Evolutionary conservation across 2,113 vertebrate genomes (phyloP), one percentile per base, ranked within the genome.

Genomic region (Brienomyrus brachyistius): DNA sequence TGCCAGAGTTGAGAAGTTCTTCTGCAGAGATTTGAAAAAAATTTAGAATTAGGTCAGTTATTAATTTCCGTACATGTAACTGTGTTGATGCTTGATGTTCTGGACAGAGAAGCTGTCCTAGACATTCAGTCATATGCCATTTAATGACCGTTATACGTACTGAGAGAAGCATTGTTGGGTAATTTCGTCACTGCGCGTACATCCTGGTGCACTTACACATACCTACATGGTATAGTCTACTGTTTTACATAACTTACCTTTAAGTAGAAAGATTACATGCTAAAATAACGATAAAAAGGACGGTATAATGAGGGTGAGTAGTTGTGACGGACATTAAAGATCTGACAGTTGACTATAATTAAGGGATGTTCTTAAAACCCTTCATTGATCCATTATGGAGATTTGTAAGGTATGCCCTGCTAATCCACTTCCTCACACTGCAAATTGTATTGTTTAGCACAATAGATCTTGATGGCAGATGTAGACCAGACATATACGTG

Each of bases 1-100:
- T 31, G 94, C 40, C 90, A 96, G 93, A 59, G 94, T 94, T 1
- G 98, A 98, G 89, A 99, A 99, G 0, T 91, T 17, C 1, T 91
- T 93, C 98, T 99, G 94, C 6, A 74, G 91, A 84, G 19, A 59
- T 48, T 17, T 35, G 51, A 40, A 90, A 87, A 77, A 27, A 11
- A 10, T 31, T 8, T 50, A 51, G 47, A 51, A 50, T 51, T 86
- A 23, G 83, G 10, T 86, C 45, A 51, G 45, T 50, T 48, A n/a
- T 27, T 48, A 9, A 15, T 50, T 48, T 43, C 5, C 35, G 0
- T 43, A 8, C 35, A 40, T 80, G 31, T 19, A 5, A 80, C 74
- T 80, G 31, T 19, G 74, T 80, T 43, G 35, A 40, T 43, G 31
- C 13, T 19, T 80, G 15, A 43, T 40, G 9, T 43, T 35, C 17